These are phyloP conservation scores for Pseudomyrmex pallidus DNA, from an alignment of 1,140 invertebrate species.

Conservation along the genomic window DNA sequence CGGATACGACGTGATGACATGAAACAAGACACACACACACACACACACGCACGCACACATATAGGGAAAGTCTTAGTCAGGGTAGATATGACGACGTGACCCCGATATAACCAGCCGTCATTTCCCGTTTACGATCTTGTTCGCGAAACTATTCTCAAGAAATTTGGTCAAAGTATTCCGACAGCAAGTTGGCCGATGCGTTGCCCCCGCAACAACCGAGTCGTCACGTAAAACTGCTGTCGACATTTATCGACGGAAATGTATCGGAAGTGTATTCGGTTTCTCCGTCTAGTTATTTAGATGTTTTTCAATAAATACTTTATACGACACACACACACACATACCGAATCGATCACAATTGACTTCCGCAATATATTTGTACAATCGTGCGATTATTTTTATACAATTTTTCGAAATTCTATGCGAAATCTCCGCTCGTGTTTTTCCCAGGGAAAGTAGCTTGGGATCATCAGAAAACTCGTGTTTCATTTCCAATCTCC, in stretches of 20 bases:
- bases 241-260: constrained; percentile 15
- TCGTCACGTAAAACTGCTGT: too few species aligned
- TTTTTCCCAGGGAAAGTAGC: background rate
- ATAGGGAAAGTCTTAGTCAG: background rate
- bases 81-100: constrained; percentile 18
- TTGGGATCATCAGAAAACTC: background rate
- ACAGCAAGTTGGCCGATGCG: constrained; percentile 13
- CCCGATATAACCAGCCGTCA: constrained; percentile 29
- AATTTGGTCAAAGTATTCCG: constrained; percentile 8
- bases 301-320: background rate
- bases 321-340: too few species aligned
- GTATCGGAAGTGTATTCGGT: constrained; percentile 38
- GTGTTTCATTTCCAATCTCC: constrained; percentile 22
- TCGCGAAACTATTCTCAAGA: constrained; percentile 29
- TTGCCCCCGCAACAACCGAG: background rate
- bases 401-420: background rate
- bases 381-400: background rate
- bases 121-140: constrained; percentile 50
- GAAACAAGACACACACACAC: constrained; percentile 24
- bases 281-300: constrained; percentile 16
- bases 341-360: background rate
- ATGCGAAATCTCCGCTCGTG: background rate
- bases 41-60: background rate
- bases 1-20: constrained; percentile 4
- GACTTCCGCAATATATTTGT: too few species aligned